Percentiles rank a stretch among this genome's conserved stretches.
Evolutionary conservation across 2,888 invertebrate species (phyloP).

Genomic region (Platycheirus albimanus): DNA sequence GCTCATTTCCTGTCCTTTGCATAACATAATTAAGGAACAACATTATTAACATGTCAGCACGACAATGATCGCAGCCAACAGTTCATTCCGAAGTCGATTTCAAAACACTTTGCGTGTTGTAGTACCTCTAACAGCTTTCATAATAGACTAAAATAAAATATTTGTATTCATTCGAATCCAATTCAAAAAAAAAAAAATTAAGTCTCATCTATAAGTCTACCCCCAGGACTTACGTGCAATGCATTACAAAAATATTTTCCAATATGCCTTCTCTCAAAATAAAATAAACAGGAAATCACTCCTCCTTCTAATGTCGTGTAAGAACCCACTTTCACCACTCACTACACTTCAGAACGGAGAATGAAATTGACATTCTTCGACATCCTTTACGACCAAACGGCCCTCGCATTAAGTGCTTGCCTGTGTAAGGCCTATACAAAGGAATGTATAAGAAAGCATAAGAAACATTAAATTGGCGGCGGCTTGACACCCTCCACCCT

Average conservation of each 20-base stretch:
- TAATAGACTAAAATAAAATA: constrained; percentile 14
- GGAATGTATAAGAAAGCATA: constrained; percentile 12
- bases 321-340: constrained; percentile 13
- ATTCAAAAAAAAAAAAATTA: constrained; percentile 6
- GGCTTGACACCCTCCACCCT: constrained; percentile 22
- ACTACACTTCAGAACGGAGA: not conserved
- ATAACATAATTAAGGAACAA: constrained; percentile 12
- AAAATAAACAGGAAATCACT: constrained; percentile 59
- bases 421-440: not conserved
- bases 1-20: constrained; percentile 2
- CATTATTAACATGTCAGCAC: constrained; percentile 24
- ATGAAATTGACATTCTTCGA: constrained; percentile 60
- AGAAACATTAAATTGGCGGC: constrained; percentile 11
- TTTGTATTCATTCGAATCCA: not conserved
- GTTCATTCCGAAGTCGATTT: constrained; percentile 6
- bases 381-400: not conserved
- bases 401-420: constrained; percentile 49
- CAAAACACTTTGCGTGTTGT: constrained; percentile 4
- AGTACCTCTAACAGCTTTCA: not conserved
- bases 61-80: not conserved
- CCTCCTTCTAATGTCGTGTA: not conserved
- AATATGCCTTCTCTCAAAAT: constrained; percentile 43
- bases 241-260: constrained; percentile 56
- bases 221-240: constrained; percentile 54
- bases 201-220: constrained; percentile 36